These are phyloP conservation scores for Galleria mellonella DNA, from an alignment of 1,140 invertebrate genomes.

Conservation along the genomic window DNA sequence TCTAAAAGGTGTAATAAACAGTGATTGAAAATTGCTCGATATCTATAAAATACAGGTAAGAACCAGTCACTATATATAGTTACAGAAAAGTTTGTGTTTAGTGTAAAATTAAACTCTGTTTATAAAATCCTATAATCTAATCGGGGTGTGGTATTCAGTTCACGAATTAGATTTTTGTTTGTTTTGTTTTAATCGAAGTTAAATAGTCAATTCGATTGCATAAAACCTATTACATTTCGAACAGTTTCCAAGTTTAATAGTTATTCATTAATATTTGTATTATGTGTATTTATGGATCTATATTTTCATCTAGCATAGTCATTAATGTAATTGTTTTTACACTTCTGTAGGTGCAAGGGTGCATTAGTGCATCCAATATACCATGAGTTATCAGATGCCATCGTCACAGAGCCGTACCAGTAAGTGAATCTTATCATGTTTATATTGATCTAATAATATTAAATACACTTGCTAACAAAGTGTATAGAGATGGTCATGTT, in stretches of 20 bases:
- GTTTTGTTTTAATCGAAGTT: conserved; percentile 47
- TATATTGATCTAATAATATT: too few relatives aligned
- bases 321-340: conserved; percentile 21
- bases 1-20: conserved; percentile 7
- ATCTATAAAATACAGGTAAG: conserved; percentile 1
- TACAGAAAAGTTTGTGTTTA: not conserved
- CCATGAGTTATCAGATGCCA: conserved; percentile 88
- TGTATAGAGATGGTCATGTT: too few relatives aligned
- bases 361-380: conserved; percentile 64
- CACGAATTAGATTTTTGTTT: conserved; percentile 53
- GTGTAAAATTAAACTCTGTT: not conserved
- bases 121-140: not conserved
- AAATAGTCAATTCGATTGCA: conserved; percentile 22
- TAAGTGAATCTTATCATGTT: too few relatives aligned
- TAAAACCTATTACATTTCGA: conserved; percentile 29
- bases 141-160: conserved; percentile 69
- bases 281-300: not conserved
- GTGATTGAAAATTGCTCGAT: not conserved
- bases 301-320: too few relatives aligned
- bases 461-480: too few relatives aligned
- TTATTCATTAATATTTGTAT: not conserved
- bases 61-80: not conserved
- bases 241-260: not conserved
- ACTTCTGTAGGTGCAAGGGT: conserved; percentile 51
- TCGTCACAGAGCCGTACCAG: conserved; percentile 84